A percentile compares a stretch with the other conserved stretches of the same genome.
These are phyloP conservation scores for Indicator maculatus DNA, from an alignment of 2,113 vertebrate species.

Conservation along the genomic window DNA sequence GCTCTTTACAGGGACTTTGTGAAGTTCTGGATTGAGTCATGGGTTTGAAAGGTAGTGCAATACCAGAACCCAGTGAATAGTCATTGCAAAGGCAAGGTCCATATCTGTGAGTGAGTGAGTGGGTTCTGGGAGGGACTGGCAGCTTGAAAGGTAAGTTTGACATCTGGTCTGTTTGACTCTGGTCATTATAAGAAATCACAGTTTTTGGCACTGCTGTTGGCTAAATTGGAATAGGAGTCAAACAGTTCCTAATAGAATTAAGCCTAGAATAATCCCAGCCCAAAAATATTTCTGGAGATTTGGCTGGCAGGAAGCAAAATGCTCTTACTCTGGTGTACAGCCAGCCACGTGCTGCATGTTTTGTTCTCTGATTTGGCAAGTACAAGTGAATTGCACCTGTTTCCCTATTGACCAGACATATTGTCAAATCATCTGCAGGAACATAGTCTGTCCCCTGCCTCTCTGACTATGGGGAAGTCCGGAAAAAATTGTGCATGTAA, in stretches of 20 bases:
- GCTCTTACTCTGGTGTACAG: neutral
- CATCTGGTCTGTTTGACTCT: neutral
- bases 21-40: neutral
- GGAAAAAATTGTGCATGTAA: neutral
- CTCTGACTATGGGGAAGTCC: neutral
- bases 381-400: neutral
- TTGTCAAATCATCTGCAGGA: neutral
- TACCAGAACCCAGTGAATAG: neutral
- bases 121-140: neutral
- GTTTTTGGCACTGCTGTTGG: neutral
- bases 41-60: neutral
- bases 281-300: slow-evolving; percentile 8
- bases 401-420: fast-evolving
- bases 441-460: neutral
- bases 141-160: neutral
- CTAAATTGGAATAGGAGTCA: neutral
- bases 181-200: neutral
- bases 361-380: neutral
- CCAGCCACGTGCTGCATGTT: neutral
- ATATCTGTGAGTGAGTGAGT: neutral
- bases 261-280: neutral
- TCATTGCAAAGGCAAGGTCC: neutral
- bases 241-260: slow-evolving; percentile 3
- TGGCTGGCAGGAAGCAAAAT: neutral
- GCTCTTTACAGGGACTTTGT: neutral